phyloP scores from a whole-genome alignment of 2,797 vertebrate species.

The Astyanax mexicanus region DNA sequence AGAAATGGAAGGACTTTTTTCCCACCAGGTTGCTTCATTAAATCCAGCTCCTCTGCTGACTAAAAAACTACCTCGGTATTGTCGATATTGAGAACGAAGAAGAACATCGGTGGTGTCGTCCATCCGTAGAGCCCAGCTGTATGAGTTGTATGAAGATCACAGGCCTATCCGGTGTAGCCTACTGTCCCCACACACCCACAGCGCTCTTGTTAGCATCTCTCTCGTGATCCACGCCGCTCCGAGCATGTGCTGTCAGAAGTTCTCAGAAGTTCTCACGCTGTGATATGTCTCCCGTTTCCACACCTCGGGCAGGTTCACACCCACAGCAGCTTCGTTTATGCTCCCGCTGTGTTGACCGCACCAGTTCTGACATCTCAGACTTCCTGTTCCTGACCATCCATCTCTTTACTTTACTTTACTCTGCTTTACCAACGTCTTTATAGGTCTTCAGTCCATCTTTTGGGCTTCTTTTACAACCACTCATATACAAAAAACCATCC shows the following conservation, averaged over 20 bases:
- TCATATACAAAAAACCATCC: too few relatives aligned
- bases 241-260: constrained; percentile 39
- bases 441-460: too few relatives aligned
- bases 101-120: background rate
- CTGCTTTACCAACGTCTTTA: too few relatives aligned
- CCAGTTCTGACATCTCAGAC: background rate
- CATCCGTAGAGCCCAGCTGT: background rate
- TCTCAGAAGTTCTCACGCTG: constrained; percentile 49
- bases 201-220: background rate
- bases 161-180: constrained; percentile 6
- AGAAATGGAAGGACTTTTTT: background rate
- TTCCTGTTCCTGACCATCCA: background rate
- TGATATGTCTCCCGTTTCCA: constrained; percentile 10
- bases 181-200: constrained; percentile 3
- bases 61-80: background rate
- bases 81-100: background rate
- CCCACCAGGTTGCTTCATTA: background rate
- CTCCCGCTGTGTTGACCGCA: constrained; percentile 23
- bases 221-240: background rate
- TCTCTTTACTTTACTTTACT: background rate
- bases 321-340: constrained; percentile 50
- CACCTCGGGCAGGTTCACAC: constrained; percentile 36
- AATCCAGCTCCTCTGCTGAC: too few relatives aligned
- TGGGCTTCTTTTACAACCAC: too few relatives aligned
- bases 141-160: background rate